A percentile compares a stretch with the other conserved stretches of the same genome.
phyloP scores from a whole-genome alignment of 2,113 vertebrate genomes.

The Oxyruncus cristatus region DNA sequence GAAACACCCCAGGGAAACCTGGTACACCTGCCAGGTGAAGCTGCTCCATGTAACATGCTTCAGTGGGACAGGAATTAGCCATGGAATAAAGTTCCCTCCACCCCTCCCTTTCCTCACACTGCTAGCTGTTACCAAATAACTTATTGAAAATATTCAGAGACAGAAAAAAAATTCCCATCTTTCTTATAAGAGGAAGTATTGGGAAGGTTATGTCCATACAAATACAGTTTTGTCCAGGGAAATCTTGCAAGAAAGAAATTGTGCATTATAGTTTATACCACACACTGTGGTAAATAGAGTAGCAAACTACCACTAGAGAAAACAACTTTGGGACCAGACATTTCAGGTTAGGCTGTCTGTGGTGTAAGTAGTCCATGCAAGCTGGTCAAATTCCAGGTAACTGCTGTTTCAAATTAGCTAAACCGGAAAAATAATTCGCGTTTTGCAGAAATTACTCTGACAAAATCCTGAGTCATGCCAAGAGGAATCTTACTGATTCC shows the following conservation, averaged over 20 bases:
- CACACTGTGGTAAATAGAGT: neutral
- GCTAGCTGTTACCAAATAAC: neutral
- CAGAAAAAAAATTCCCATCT: neutral
- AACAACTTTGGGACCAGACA: neutral
- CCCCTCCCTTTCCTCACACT: neutral
- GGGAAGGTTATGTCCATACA: neutral
- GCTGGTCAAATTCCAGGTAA: neutral
- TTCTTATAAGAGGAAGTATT: neutral
- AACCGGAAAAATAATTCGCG: neutral
- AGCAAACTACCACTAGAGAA: neutral
- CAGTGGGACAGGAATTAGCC: neutral
- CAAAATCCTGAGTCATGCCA: neutral
- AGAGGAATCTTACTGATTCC: neutral
- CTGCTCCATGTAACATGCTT: neutral
- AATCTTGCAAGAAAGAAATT: neutral
- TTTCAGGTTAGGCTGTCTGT: neutral
- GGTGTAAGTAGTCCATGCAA: neutral
- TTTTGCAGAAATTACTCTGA: neutral
- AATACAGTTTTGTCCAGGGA: neutral
- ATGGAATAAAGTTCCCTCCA: neutral
- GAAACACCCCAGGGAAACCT: neutral
- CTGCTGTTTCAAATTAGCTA: neutral
- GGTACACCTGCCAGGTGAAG: neutral
- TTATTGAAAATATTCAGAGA: neutral
- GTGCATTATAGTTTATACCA: neutral